Conservation (phyloP, 2,888 invertebrate species). For the Mimas tiliae region DNA sequence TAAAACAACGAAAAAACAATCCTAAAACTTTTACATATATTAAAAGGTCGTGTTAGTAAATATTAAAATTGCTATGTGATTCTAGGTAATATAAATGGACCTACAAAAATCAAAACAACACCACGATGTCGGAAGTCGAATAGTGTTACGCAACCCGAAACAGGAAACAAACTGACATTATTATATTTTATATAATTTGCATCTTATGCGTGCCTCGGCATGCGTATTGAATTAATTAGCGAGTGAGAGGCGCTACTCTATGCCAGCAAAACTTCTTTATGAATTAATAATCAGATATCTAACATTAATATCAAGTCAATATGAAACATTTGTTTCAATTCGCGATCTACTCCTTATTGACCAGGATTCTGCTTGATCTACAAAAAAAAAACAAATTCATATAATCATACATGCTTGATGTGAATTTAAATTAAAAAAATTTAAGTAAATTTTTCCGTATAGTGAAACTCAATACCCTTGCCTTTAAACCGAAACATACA, state of each 20-base stretch:
- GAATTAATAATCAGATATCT: not conserved
- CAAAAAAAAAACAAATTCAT: too few relatives aligned
- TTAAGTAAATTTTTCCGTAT: too few relatives aligned
- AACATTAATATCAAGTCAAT: not conserved
- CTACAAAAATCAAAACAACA: conserved; percentile 28
- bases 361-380: too few relatives aligned
- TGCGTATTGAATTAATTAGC: conserved; percentile 51
- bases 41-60: not conserved
- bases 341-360: too few relatives aligned
- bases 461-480: too few relatives aligned
- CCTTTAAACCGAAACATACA: too few relatives aligned
- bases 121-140: conserved; percentile 27
- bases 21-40: not conserved
- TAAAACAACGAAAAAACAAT: too few relatives aligned
- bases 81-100: not conserved
- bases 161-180: conserved; percentile 55
- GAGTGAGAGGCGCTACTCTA: conserved; percentile 31
- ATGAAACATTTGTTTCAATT: not conserved
- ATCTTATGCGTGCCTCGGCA: conserved; percentile 47
- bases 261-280: not conserved
- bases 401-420: too few relatives aligned
- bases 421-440: too few relatives aligned
- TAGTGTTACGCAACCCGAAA: conserved; percentile 47
- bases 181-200: conserved; percentile 54
- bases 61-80: not conserved